A percentile compares a stretch with the other conserved stretches of the same genome.
Conservation (phyloP, 2,797 vertebrate genomes). For the Trachurus trachurus region DNA sequence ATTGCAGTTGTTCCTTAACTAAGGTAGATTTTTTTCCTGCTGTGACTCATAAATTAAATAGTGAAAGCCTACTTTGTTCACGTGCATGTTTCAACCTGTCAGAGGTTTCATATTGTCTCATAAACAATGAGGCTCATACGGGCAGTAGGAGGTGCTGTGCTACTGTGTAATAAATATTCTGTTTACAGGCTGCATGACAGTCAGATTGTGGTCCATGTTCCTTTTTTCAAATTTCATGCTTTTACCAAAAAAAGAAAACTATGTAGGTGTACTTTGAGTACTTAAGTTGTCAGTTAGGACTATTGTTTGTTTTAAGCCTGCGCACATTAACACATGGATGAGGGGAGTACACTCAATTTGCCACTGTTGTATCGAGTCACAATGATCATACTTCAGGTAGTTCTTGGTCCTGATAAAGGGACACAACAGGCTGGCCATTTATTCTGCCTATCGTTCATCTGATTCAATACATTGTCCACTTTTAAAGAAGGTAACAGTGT, state of each 20-base stretch:
- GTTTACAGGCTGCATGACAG: conserved; percentile 3
- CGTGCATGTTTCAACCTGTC: conserved; percentile 69
- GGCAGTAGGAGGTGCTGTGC: conserved; percentile 69
- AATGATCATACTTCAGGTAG: not conserved
- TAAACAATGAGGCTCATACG: conserved; percentile 23
- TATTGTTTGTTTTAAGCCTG: not conserved
- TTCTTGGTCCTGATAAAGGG: not conserved
- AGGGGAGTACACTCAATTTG: not conserved
- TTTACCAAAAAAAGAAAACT: not conserved
- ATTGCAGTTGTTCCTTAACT: not conserved
- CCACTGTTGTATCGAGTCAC: not conserved
- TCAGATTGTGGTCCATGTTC: not conserved
- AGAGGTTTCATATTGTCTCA: conserved; percentile 40
- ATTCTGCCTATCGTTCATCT: not conserved
- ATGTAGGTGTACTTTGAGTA: not conserved
- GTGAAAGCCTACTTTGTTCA: conserved; percentile 24
- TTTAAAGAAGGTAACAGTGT: not conserved
- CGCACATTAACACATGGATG: not conserved
- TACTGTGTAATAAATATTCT: conserved; percentile 20
- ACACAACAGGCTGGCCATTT: not conserved
- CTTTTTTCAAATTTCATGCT: not conserved
- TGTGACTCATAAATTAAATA: conserved; percentile 18
- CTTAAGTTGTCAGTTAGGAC: not conserved
- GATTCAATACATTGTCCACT: not conserved
- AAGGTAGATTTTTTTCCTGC: not conserved